Conservation (phyloP, 2,113 vertebrate species). For the Kryptolebias marmoratus region DNA sequence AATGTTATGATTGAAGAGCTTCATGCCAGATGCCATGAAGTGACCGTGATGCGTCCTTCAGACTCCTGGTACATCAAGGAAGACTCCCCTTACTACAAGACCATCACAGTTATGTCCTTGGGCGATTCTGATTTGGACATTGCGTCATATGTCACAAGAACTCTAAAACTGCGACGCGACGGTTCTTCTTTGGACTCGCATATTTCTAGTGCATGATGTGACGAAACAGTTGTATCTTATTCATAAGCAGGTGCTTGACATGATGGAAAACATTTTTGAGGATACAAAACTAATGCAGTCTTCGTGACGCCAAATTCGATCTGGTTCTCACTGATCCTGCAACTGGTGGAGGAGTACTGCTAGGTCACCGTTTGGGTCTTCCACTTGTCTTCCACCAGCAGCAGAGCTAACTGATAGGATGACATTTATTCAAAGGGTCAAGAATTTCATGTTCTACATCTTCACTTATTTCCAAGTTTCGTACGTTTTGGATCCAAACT, state of each 20-base stretch:
- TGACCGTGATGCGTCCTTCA: constrained; percentile 46
- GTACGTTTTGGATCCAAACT: constrained; percentile 33
- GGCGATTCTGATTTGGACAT: constrained; percentile 29
- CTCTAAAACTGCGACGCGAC: constrained; percentile 1
- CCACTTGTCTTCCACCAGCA: constrained; percentile 61
- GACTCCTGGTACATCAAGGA: constrained; percentile 66
- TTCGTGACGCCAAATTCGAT: constrained; percentile 54
- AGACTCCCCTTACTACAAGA: constrained; percentile 51
- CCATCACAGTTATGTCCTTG: constrained; percentile 14
- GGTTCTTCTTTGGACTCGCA: constrained; percentile 40
- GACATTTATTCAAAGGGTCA: constrained; percentile 51
- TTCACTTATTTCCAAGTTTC: constrained; percentile 22
- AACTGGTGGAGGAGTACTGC: constrained; percentile 31
- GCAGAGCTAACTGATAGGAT: constrained; percentile 61
- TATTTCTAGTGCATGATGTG: constrained; percentile 14
- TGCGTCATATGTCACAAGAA: neutral
- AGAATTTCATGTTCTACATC: constrained; percentile 37
- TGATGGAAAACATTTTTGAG: constrained; percentile 33
- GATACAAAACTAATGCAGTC: constrained; percentile 47
- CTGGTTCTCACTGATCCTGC: constrained; percentile 62
- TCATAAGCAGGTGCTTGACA: neutral
- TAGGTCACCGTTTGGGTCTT: constrained; percentile 53
- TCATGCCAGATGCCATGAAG: constrained; percentile 58
- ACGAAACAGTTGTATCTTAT: neutral
- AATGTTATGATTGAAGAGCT: constrained; percentile 63